Base-by-base conservation (phyloP, 37 sponge, comb jelly and placozoan species). In the Oopsacas minuta region DNA sequence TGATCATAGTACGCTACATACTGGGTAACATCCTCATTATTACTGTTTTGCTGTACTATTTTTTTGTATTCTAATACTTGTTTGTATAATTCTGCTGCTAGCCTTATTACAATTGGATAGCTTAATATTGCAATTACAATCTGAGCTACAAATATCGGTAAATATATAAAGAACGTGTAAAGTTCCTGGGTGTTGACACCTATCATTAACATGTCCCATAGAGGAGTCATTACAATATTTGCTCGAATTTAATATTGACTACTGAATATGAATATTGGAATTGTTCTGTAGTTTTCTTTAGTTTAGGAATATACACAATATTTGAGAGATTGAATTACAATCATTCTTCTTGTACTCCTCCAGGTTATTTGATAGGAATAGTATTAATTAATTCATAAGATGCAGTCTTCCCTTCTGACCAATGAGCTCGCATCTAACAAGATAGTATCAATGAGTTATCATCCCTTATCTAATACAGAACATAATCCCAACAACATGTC, bases 141-240 rank as follows among this genome's bases (percentile, higher is more conserved):
- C 17, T 61, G 22, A 34, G 28, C 75, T 25, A 61, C 22, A 34
- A 25, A 61, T 25, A 61, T 61, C 75, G 28, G 75, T n/a, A 61
- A n/a, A n/a, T 61, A 61, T 10, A 61, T 12, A 25, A 61, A 32
- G 28, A 61, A 61, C 22, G 75, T n/a, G 75, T 61, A 61, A 12
- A 3, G 30, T 61, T 10, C 28, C 30, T 32, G 17, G 5, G 28
- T 61, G 22, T 32, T 34, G 20, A 61, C 75, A 32, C 75, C 75
- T n/a, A 34, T 61, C 75, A 61, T 25, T 61, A 61, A 61, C 75
- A 61, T 61, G 75, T 61, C 75, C 75, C 75, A 61, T 61, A 61
- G 22, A 7, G 75, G 75, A 61, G 75, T 61, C 75, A 61, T 61
- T 61, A 12, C 8, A 42, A 42, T 42, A n/a, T n/a, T n/a, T n/a